Conservation (phyloP, 2,797 vertebrate species). For the Chaunax sp. region DNA sequence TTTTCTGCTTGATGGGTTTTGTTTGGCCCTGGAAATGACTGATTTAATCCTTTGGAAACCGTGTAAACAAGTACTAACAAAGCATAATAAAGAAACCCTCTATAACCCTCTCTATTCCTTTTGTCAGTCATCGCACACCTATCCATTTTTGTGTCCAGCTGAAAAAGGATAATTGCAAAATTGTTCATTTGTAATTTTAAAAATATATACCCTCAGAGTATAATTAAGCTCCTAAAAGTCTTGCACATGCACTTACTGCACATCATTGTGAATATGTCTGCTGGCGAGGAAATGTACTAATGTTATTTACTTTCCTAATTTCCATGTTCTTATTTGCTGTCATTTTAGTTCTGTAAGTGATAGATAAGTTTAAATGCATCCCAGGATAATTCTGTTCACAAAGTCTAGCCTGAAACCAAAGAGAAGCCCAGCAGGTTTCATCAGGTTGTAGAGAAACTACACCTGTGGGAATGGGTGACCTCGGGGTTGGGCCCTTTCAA, state of each 20-base stretch:
- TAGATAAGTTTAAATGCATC: conserved; percentile 5
- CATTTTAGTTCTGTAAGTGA: conserved; percentile 34
- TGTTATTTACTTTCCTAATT: no score
- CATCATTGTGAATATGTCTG: background rate
- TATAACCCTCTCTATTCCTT: background rate
- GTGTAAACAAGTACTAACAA: background rate
- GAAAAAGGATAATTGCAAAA: background rate
- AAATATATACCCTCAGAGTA: background rate
- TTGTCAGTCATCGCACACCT: background rate
- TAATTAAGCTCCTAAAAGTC: background rate
- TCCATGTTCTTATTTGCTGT: conserved; percentile 3
- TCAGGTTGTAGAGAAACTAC: background rate
- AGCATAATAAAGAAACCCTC: background rate
- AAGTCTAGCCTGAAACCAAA: conserved; percentile 23
- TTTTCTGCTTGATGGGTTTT: conserved; percentile 16
- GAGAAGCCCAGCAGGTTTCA: background rate
- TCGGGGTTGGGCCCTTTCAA: no score
- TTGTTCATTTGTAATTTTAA: background rate
- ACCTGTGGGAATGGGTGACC: background rate
- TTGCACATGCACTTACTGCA: background rate
- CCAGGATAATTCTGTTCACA: background rate
- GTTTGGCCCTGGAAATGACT: background rate
- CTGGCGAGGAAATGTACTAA: background rate
- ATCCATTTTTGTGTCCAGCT: conserved; percentile 7
- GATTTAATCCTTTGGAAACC: background rate